These are phyloP conservation scores for Pelmatolapia mariae DNA, from an alignment of 2,113 vertebrate genomes.

Conservation along the genomic window DNA sequence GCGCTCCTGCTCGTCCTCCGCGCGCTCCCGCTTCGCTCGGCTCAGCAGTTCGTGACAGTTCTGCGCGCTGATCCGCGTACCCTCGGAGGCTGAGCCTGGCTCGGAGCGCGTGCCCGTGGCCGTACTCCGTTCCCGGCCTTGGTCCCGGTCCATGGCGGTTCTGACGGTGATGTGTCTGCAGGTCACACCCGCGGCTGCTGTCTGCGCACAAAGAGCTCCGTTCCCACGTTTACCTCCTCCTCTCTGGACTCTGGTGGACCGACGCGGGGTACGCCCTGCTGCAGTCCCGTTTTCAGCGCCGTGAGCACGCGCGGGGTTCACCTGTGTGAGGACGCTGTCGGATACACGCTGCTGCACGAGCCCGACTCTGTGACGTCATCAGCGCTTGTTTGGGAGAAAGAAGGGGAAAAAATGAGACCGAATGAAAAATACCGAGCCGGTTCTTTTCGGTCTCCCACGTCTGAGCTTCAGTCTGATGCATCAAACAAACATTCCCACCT, in stretches of 20 bases:
- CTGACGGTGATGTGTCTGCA: background rate
- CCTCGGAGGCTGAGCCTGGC: background rate
- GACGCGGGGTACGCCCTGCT: background rate
- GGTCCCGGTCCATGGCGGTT: background rate
- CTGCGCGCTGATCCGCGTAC: constrained; percentile 70
- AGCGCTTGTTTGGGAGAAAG: background rate
- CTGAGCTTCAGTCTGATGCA: background rate
- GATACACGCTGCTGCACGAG: background rate
- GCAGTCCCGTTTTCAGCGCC: background rate
- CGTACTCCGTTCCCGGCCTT: background rate
- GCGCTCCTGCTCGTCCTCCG: constrained; percentile 73
- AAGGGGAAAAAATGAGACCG: background rate
- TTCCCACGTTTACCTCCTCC: background rate
- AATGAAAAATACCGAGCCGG: background rate
- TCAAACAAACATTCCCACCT: background rate
- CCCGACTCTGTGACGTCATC: background rate
- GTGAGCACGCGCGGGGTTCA: background rate
- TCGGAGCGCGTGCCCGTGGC: background rate
- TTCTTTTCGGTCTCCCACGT: background rate
- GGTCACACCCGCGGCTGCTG: background rate
- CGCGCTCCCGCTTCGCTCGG: constrained; percentile 81
- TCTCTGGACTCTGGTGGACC: background rate
- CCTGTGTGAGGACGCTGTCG: background rate
- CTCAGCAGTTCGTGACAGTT: constrained; percentile 83
- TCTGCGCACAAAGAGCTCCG: background rate